These are phyloP conservation scores for Nyctalus aviator DNA, from an alignment of 2,797 vertebrate species.

Conservation along the genomic window DNA sequence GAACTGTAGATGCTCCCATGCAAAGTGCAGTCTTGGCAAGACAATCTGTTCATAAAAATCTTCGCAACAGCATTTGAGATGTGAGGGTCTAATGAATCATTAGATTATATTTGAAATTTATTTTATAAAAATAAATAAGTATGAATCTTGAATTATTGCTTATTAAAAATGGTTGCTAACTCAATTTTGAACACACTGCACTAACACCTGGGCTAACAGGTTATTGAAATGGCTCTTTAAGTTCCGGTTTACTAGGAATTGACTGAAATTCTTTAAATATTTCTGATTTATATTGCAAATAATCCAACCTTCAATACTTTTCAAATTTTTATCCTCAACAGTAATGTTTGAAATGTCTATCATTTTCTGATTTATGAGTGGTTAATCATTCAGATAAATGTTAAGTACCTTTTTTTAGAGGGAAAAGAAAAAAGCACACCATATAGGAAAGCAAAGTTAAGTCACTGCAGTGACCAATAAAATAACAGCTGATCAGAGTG, in stretches of 20 bases:
- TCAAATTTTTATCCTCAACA: slow-evolving; percentile 48
- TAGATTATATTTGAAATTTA: slow-evolving; percentile 61
- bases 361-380: slow-evolving; percentile 54
- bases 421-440: not conserved
- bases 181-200: slow-evolving; percentile 46
- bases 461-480: not conserved
- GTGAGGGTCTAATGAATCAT: slow-evolving; percentile 35
- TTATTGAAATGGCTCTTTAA: slow-evolving; percentile 37
- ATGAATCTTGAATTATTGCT: slow-evolving; percentile 38
- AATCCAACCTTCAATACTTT: slow-evolving; percentile 50
- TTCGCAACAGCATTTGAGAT: slow-evolving; percentile 57
- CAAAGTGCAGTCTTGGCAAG: slow-evolving; percentile 1
- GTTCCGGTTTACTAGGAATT: not conserved
- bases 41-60: slow-evolving; percentile 61
- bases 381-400: slow-evolving; percentile 37
- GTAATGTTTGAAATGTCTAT: slow-evolving; percentile 34
- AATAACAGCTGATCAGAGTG: not conserved
- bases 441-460: not conserved
- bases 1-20: slow-evolving; percentile 43
- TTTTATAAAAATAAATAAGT: slow-evolving; percentile 70
- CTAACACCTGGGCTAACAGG: not conserved
- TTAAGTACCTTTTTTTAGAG: slow-evolving; percentile 39
- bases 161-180: slow-evolving; percentile 30
- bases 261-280: slow-evolving; percentile 55
- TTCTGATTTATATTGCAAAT: slow-evolving; percentile 56